Percentiles rank a stretch among this genome's conserved stretches.
phyloP scores from a whole-genome alignment of 2,888 invertebrate species.

The Drosophila ochracea region DNA sequence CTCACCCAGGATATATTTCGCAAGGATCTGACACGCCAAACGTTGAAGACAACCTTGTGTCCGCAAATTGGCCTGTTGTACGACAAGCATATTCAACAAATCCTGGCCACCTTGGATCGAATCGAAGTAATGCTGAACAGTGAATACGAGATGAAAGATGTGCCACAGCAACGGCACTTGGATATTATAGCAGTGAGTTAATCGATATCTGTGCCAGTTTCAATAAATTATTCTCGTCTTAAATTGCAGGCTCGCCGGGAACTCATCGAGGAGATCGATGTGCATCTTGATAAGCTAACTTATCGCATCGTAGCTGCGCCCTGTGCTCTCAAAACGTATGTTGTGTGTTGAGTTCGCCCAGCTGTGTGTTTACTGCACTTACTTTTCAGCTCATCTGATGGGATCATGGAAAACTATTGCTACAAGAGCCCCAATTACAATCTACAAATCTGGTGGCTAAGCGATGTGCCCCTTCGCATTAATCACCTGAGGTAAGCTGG shows the following conservation, averaged over 20 bases:
- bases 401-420: conserved; percentile 62
- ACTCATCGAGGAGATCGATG: conserved; percentile 48
- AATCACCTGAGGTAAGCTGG: conserved; percentile 65
- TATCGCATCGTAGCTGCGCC: conserved; percentile 52
- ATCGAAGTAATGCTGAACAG: conserved; percentile 38
- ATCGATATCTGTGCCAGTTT: no score
- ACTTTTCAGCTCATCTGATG: conserved; percentile 37
- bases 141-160: conserved; percentile 30
- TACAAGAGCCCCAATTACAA: conserved; percentile 62
- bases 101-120: conserved; percentile 39
- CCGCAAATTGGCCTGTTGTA: conserved; percentile 68
- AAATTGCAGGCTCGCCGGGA: conserved; percentile 44
- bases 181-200: conserved; percentile 48
- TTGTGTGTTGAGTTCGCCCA: neutral
- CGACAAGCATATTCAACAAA: conserved; percentile 51
- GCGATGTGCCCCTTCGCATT: conserved; percentile 75
- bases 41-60: conserved; percentile 36
- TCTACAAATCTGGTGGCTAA: conserved; percentile 79
- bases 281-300: conserved; percentile 52
- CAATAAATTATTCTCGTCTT: neutral
- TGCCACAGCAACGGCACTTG: conserved; percentile 11
- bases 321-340: conserved; percentile 58
- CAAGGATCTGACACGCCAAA: conserved; percentile 62
- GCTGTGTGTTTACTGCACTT: neutral
- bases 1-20: conserved; percentile 68